Evolutionary conservation across 2,113 vertebrate genomes (phyloP), one percentile per base, ranked within the genome.

Genomic region (Rissa tridactyla): DNA sequence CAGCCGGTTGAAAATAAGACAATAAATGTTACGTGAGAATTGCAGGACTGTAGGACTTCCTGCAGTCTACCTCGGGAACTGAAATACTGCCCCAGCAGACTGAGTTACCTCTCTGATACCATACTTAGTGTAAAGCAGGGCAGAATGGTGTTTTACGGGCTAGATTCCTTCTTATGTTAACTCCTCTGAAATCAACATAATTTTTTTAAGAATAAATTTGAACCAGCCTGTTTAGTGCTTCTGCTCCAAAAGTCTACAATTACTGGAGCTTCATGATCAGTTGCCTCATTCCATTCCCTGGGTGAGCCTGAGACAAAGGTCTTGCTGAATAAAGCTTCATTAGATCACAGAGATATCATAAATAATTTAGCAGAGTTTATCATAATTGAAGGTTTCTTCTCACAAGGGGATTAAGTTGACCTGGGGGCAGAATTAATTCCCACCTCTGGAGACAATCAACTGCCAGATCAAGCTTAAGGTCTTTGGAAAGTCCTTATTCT

Each of bases 321-420:
- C 68, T 91, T 92, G 36, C 55, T 81, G 69, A 93, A 91, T 88
- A 94, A 97, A 94, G 66, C 92, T 85, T 97, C 84, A 88, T 94
- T 96, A 96, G 80, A 88, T 96, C 92, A 95, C 55, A 90, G 80
- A 89, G 51, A 76, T 89, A 89, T 42, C 61, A 88, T 97, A 95
- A 97, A 97, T 97, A 96, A 97, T 97, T 90, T 91, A 97, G 86
- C 16, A 72, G 71, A 96, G 85, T 94, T 95, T 95, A 90, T 95
- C 60, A 91, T 96, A 95, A 95, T 72, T 96, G 93, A 93, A 95
- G 79, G 77, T 69, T 95, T 95, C 77, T 95, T 87, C 71, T 93
- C 73, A 72, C 40, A 68, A 83, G 40, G 22, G 85, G 51, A 87
- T 95, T 90, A 93, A 95, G 34, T 23, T 83, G 85, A 93, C 85